A percentile compares a stretch with the other conserved stretches of the same genome.
Evolutionary conservation across 1,140 invertebrate genomes (phyloP).

Genomic region (Leguminivora glycinivorella): DNA sequence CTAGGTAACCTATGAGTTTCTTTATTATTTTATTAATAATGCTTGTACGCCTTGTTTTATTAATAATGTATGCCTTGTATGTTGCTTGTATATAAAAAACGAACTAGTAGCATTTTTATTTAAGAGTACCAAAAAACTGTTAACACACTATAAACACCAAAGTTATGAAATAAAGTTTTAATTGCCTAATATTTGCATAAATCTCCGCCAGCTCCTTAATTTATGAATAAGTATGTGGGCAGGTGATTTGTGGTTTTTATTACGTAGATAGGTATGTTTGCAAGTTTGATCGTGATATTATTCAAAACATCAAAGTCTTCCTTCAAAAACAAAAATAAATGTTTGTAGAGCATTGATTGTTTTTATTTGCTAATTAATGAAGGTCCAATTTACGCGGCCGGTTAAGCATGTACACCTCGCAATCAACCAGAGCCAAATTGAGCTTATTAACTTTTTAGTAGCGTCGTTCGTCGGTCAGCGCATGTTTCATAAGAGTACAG

Average conservation of each 20-base stretch:
- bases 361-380: conserved; percentile 6
- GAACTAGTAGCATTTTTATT: background rate
- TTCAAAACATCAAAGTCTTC: background rate
- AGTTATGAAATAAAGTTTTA: conserved; percentile 23
- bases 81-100: no score
- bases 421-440: conserved; percentile 20
- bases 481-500: conserved; percentile 35
- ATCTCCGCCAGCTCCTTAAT: conserved; percentile 7
- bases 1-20: no score
- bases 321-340: background rate
- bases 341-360: background rate
- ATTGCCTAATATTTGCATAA: conserved; percentile 23
- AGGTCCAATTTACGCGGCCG: conserved; percentile 4
- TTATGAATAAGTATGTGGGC: conserved; percentile 24
- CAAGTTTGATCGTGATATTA: background rate
- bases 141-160: conserved; percentile 12
- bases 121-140: background rate
- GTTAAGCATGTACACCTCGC: conserved; percentile 10
- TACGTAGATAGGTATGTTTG: background rate
- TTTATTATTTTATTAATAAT: no score
- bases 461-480: conserved; percentile 16
- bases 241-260: conserved; percentile 10
- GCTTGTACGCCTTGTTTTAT: no score
- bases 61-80: no score
- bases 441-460: conserved; percentile 28